A percentile compares a stretch with the other conserved stretches of the same genome.
phyloP scores from a whole-genome alignment of 2,797 vertebrate species.

The Melanotaenia boesemani region DNA sequence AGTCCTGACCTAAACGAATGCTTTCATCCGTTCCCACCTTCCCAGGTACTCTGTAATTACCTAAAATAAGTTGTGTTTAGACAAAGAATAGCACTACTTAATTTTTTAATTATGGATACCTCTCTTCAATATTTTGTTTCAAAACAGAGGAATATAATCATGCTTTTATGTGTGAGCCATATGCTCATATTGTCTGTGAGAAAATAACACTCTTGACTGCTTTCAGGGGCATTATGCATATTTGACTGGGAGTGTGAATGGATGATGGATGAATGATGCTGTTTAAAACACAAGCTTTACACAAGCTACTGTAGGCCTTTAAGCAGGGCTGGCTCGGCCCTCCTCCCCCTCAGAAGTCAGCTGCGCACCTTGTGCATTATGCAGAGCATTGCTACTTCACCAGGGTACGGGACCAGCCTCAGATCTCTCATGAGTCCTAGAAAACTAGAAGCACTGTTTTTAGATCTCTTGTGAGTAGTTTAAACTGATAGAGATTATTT shows the following conservation, averaged over 20 bases:
- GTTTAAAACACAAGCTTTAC: conserved; percentile 59
- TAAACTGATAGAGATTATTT: conserved; percentile 4
- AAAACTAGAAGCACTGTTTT: background rate
- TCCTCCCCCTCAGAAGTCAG: conserved; percentile 72
- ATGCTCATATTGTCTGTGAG: background rate
- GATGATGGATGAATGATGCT: conserved; percentile 58
- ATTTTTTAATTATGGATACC: background rate
- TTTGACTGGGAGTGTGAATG: conserved; percentile 52
- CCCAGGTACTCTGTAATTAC: background rate
- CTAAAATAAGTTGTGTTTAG: background rate
- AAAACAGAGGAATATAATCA: background rate
- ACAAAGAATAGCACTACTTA: conserved; percentile 16
- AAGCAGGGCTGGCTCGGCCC: conserved; percentile 70
- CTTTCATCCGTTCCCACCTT: conserved; percentile 1
- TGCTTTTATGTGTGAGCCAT: background rate
- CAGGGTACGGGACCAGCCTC: conserved; percentile 36
- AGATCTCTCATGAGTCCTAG: conserved; percentile 24
- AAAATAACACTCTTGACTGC: background rate
- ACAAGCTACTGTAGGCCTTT: conserved; percentile 60
- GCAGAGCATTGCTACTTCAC: conserved; percentile 68
- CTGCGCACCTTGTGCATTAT: conserved; percentile 82
- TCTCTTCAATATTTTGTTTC: background rate
- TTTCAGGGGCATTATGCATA: conserved; percentile 27
- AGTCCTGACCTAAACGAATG: conserved; percentile 31
- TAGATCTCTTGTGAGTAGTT: background rate